phyloP scores from a whole-genome alignment of 30 jellyfish, hydroid and myxozoan species.

The Cassiopea andromeda region DNA sequence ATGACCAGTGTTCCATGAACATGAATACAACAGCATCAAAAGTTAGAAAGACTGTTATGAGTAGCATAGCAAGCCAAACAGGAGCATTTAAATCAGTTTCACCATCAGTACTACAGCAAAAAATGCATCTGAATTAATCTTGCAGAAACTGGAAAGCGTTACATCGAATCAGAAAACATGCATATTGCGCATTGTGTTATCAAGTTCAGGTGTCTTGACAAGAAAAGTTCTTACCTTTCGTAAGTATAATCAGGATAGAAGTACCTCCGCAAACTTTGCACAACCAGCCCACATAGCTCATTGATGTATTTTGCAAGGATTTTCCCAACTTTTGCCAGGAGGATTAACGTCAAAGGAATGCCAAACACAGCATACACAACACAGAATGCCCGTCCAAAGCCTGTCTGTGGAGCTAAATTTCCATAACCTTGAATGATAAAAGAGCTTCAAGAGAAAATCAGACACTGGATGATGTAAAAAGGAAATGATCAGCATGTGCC shows the following conservation, averaged over 20 bases:
- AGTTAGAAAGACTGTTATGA: constrained; percentile 61
- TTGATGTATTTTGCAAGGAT: constrained; percentile 86
- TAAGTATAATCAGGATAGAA: constrained; percentile 77
- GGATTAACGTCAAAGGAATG: constrained; percentile 83
- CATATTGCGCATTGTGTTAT: too few relatives aligned
- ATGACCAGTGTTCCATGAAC: constrained; percentile 88
- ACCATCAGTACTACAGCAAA: constrained; percentile 72
- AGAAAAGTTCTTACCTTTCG: constrained; percentile 62
- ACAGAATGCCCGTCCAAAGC: constrained; percentile 90
- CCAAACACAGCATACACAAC: constrained; percentile 93
- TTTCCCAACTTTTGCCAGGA: constrained; percentile 89
- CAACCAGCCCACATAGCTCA: constrained; percentile 75
- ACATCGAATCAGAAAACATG: too few relatives aligned
- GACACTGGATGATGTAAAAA: background rate
- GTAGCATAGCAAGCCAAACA: constrained; percentile 85
- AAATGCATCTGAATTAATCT: too few relatives aligned
- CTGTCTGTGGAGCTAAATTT: constrained; percentile 89
- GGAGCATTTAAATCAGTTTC: constrained; percentile 90
- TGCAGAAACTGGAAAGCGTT: too few relatives aligned
- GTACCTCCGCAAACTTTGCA: constrained; percentile 68
- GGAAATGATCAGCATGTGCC: background rate
- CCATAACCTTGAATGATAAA: constrained; percentile 78
- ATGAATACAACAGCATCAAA: constrained; percentile 88
- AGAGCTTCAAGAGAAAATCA: background rate
- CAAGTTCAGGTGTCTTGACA: too few relatives aligned